These are phyloP conservation scores for Canis aureus DNA, from an alignment of 2,113 vertebrate genomes.

Conservation along the genomic window DNA sequence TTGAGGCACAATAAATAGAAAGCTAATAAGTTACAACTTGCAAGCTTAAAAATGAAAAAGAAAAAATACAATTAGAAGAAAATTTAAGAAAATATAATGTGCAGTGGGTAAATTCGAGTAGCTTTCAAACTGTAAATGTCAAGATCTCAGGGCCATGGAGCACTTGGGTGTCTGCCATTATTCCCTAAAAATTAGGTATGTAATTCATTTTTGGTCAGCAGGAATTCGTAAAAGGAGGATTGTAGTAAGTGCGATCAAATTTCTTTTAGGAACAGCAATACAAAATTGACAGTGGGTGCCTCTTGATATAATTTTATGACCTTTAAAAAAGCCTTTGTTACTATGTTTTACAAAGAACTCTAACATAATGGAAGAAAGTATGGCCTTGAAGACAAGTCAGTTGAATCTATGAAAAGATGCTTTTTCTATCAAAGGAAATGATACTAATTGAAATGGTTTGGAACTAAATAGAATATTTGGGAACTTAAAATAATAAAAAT, in stretches of 20 bases:
- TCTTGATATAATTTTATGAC: conserved; percentile 66
- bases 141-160: neutral
- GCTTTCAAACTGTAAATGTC: conserved; percentile 41
- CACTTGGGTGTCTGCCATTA: neutral
- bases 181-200: conserved; percentile 37
- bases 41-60: neutral
- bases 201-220: conserved; percentile 52
- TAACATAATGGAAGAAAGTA: conserved; percentile 15
- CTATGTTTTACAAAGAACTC: conserved; percentile 33
- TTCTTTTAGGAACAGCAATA: conserved; percentile 52
- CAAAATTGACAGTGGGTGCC: conserved; percentile 31
- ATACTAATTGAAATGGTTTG: neutral
- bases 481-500: neutral
- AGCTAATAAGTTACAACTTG: neutral
- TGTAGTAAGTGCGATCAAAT: neutral
- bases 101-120: neutral
- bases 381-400: neutral
- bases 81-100: neutral
- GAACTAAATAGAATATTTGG: neutral
- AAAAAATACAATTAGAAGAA: neutral
- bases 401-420: conserved; percentile 38
- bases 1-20: neutral
- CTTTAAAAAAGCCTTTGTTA: conserved; percentile 64
- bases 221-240: conserved; percentile 50
- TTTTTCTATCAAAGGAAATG: conserved; percentile 46